Base-by-base conservation (phyloP, 1,140 invertebrate genomes). In the Phocides pigmalion region DNA sequence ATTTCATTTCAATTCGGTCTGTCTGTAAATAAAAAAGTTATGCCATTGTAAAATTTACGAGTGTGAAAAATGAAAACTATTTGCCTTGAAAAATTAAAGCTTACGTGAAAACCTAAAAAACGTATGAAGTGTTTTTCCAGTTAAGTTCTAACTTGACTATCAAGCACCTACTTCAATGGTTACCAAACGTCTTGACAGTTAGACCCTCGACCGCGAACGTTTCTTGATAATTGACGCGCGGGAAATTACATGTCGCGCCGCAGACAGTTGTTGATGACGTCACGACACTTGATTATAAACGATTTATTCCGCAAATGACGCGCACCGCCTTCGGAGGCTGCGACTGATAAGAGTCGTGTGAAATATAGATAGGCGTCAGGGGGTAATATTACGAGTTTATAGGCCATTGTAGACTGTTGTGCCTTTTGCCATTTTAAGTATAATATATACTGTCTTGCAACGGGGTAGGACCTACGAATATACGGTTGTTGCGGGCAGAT, bases 261-360 rank as follows among this genome's bases (percentile, higher is more conserved):
- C 73, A 87, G 86, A 90, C 88, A 89, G 82, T 90, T 90, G 86
- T 87, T 89, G 88, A 90, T 88, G 88, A 87, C 88, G 82, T 90
- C 84, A 88, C 76, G 79, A 74, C 79, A 87, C 85, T 90, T 90
- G 88, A 90, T 90, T 89, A 89, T 90, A 90, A 90, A 89, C 85
- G 84, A 89, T 89, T 90, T 89, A 83, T 82, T 83, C 82, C 72
- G 64, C 62, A 80, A 86, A 87, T 81, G 82, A 79, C 68, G 73
- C 66, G 47, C 61, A 58, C n/a, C 61, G 51, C 70, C 62, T 72
- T 62, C 53, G 42, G 25, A 16, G 46, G 66, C 53, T 68, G 58
- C 44, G 64, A 44, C 56, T 54, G 62, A 72, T 72, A 68, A 68
- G 37, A 64, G 32, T 19, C 41, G 37, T 56, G 37, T 28, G 20